These are phyloP conservation scores for Aurelia aurita DNA, from an alignment of 30 jellyfish, hydroid and myxozoan genomes.

Conservation along the genomic window DNA sequence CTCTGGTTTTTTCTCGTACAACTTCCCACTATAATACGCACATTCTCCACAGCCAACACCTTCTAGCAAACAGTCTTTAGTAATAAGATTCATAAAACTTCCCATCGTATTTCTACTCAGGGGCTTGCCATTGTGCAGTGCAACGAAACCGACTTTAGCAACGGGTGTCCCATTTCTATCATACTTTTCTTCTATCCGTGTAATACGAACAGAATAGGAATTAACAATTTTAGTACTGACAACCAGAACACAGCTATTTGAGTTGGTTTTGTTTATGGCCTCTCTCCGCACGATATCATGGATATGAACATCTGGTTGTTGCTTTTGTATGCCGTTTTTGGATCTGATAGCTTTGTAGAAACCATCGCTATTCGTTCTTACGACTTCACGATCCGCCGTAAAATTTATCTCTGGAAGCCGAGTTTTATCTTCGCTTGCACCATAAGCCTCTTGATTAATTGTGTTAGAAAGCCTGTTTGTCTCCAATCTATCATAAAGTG, in stretches of 20 bases:
- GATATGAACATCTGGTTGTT: too few relatives aligned
- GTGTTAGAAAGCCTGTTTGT: too few relatives aligned
- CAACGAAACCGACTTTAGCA: conserved; percentile 42
- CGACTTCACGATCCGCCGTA: too few relatives aligned
- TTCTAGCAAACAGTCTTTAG: conserved; percentile 23
- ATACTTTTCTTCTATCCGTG: conserved; percentile 25
- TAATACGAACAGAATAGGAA: conserved; percentile 48
- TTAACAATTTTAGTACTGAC: neutral
- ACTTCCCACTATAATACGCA: conserved; percentile 21
- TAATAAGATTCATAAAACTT: conserved; percentile 6
- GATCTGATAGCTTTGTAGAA: too few relatives aligned
- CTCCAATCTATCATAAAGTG: too few relatives aligned
- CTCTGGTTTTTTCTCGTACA: conserved; percentile 32
- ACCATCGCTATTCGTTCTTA: too few relatives aligned
- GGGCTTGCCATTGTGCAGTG: conserved; percentile 47
- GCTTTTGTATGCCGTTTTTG: too few relatives aligned
- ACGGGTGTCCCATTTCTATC: conserved; percentile 40
- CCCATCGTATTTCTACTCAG: conserved; percentile 6
- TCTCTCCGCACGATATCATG: conserved; percentile 5
- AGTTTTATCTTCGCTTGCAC: too few relatives aligned
- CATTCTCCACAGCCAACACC: conserved; percentile 32
- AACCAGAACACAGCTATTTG: conserved; percentile 5
- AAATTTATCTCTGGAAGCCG: too few relatives aligned
- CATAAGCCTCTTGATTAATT: too few relatives aligned
- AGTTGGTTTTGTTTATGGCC: neutral